Base-by-base conservation (phyloP, 2,888 invertebrate genomes). In the Exephanes ischioxanthus region DNA sequence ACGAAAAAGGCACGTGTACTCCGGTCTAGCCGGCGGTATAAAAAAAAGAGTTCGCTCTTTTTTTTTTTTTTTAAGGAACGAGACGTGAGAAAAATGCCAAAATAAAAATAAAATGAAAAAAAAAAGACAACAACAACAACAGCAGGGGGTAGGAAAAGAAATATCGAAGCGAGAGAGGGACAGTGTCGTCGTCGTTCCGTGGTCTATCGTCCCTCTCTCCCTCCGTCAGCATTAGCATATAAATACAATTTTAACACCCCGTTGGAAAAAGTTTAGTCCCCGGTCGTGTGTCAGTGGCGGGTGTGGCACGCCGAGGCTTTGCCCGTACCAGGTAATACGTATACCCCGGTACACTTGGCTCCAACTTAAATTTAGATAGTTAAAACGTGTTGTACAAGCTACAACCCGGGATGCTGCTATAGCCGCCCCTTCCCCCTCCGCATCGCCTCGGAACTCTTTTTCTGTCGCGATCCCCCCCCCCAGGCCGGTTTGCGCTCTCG, bases 361-460 rank as follows among this genome's bases (percentile, higher is more conserved):
- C 88, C 88, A 90, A 91, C 90, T 90, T 89, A 89, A 90, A 90
- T 90, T 90, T 90, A 87, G 88, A 88, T 88, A 89, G 91, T 90
- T 91, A 90, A 90, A 90, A 89, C 89, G 87, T 88, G 90, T 90
- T 90, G 87, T 85, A 86, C 87, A 84, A 87, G 83, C 84, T 87
- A 84, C 82, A 51, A 67, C 51, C 78, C 73, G 78, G 77, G 86
- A 83, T 82, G 72, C 75, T 86, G 80, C 84, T 79, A 78, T 79
- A 80, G 26, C 26, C 84, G 67, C 79, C 75, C 83, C 85, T 81
- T 80, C 80, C 71, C 61, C 80, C 86, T 77, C 78, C 77, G 73
- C 67, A 58, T 76, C 53, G 68, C 80, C 71, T 77, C 61, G 14
- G 67, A 77, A 71, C 55, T 48, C 68, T 71, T 70, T 63, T 77